Base-by-base conservation (phyloP, 2,888 invertebrate genomes). In the Gryllus longicercus region DNA sequence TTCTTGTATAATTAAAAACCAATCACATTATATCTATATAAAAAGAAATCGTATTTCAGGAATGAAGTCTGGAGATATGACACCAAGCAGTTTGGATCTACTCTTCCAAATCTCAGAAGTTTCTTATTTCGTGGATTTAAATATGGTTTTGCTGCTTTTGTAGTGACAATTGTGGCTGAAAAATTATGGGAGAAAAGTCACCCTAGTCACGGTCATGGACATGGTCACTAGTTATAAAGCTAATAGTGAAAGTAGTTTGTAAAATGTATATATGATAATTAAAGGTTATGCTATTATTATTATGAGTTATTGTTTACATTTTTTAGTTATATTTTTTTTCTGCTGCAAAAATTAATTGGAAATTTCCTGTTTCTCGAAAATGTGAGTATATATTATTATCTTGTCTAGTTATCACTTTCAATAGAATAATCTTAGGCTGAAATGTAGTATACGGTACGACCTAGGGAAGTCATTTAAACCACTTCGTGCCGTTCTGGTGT, bases 51-150 rank as follows among this genome's bases (percentile, higher is more conserved):
- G 5, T 82, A 79, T 84, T 87, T 8, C 85, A 93, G 93, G 85
- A 96, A 96, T 86, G 93, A 96, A 87, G 94, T 93, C 0, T 96
- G 96, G 96, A 89, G 94, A 50, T 95, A 91, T 85, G 87, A 93
- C 84, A 88, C 88, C 2, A 91, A 91, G 78, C 84, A 86, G 21
- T 92, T 90, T 83, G 92, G 92, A 21, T 91, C 91, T 0, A 87
- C 87, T 25, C 84, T 84, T 75, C 81, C 83, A 4, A 89, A 92
- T 12, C 84, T 89, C 0, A 85, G 85, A 21, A 84, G 84, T 1
- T 85, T 90, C 16, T 87, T 94, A 83, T 89, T 91, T 83, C 90
- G 93, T 79, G 95, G 95, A 0, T 89, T 93, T 79, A 89, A 89
- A 79, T 85, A 90, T 50, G 96, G 95, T 8, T 84, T 86, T 78